These are phyloP conservation scores for Mus spretus DNA, from an alignment of 2,797 vertebrate genomes.

Conservation along the genomic window DNA sequence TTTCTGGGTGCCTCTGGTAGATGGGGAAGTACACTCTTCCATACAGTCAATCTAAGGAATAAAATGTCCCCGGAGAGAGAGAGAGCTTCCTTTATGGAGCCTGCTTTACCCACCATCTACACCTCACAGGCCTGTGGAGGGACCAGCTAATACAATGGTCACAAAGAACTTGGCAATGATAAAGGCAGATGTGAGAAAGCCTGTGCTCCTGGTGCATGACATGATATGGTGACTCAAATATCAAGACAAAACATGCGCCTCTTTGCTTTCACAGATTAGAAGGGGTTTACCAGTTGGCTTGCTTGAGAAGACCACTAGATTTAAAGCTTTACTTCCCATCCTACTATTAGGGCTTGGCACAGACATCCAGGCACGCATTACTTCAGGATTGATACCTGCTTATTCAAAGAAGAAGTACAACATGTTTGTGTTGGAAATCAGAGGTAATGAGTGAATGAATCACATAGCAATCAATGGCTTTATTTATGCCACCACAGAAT, in stretches of 20 bases:
- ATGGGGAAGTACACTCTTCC: conserved; percentile 6
- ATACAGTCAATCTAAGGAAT: neutral
- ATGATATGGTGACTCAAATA: conserved; percentile 26
- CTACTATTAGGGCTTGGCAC: conserved; percentile 26
- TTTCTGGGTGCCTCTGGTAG: conserved; percentile 15
- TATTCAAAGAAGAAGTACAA: neutral
- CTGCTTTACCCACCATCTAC: conserved; percentile 51
- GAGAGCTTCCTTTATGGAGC: neutral
- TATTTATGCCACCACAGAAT: neutral
- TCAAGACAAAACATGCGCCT: neutral
- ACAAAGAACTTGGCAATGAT: conserved; percentile 59
- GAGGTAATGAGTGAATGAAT: neutral
- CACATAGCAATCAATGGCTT: neutral
- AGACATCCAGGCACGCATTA: neutral
- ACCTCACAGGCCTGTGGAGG: conserved; percentile 11
- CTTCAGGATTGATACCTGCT: conserved; percentile 66
- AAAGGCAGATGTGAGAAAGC: neutral
- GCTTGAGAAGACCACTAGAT: conserved; percentile 47
- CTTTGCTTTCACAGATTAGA: neutral
- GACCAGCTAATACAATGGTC: conserved; percentile 58
- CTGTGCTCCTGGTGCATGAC: conserved; percentile 43
- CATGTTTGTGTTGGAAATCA: conserved; percentile 49
- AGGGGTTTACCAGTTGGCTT: conserved; percentile 61
- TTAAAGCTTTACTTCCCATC: conserved; percentile 68
- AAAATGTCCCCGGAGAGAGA: neutral